A percentile compares a stretch with the other conserved stretches of the same genome.
phyloP scores from a whole-genome alignment of 2,888 invertebrate genomes.

The Cataglyphis altisquamis region DNA sequence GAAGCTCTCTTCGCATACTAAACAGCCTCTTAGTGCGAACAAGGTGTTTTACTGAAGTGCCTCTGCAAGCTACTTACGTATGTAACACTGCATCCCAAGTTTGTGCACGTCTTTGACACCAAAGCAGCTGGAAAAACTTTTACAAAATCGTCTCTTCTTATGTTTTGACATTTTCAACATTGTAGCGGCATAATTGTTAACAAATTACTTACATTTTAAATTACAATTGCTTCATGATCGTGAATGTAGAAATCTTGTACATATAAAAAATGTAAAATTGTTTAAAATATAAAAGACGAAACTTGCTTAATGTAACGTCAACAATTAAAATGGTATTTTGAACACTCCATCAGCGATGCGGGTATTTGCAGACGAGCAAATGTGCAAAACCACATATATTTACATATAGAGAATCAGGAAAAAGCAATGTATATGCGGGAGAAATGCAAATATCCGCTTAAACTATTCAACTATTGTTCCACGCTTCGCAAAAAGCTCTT shows the following conservation, averaged over 20 bases:
- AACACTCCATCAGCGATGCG: constrained; percentile 12
- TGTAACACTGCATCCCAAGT: constrained; percentile 72
- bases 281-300: not conserved
- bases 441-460: constrained; percentile 40
- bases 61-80: constrained; percentile 73
- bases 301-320: not conserved
- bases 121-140: constrained; percentile 69
- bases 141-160: constrained; percentile 46
- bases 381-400: not conserved
- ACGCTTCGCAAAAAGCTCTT: constrained; percentile 12
- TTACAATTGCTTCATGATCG: not conserved
- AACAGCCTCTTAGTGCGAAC: constrained; percentile 74
- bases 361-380: not conserved
- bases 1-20: constrained; percentile 74
- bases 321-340: constrained; percentile 25
- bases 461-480: constrained; percentile 8
- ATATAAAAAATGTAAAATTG: not conserved
- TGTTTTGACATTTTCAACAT: not conserved
- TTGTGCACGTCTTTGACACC: constrained; percentile 76
- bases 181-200: not conserved
- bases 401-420: not conserved
- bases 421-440: constrained; percentile 17
- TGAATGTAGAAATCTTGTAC: not conserved
- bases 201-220: not conserved
- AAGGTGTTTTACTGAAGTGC: constrained; percentile 75